Evolutionary conservation across 2,113 vertebrate genomes (phyloP).

Genomic region (Ramphastos sulfuratus): DNA sequence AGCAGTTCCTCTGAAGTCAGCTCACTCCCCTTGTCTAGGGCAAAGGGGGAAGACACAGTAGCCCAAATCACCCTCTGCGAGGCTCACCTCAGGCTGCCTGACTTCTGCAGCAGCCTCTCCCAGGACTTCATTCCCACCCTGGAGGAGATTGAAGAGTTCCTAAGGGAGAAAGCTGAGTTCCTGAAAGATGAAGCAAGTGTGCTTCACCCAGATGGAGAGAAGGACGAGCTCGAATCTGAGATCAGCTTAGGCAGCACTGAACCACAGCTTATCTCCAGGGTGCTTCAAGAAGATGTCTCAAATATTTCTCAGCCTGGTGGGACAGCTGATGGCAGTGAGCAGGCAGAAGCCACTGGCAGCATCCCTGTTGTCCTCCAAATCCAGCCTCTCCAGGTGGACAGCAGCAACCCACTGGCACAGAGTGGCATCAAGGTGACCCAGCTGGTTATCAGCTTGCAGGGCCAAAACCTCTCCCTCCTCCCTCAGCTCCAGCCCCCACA

Average conservation of each 20-base stretch:
- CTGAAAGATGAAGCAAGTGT: constrained; percentile 66
- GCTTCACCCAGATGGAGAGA: background rate
- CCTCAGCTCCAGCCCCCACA: constrained; percentile 44
- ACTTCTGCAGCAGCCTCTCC: constrained; percentile 74
- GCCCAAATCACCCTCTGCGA: background rate
- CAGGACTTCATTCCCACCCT: constrained; percentile 84
- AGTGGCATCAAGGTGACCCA: constrained; percentile 77
- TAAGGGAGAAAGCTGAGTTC: constrained; percentile 83
- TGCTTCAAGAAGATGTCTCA: background rate
- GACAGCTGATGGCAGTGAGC: background rate
- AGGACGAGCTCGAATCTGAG: background rate
- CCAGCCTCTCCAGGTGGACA: constrained; percentile 75
- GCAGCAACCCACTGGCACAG: background rate
- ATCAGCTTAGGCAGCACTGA: background rate
- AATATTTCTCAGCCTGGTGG: background rate
- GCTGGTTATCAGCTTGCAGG: constrained; percentile 80
- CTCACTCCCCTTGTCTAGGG: background rate
- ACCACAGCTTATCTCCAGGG: background rate
- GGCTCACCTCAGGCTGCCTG: constrained; percentile 72
- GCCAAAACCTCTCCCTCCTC: constrained; percentile 76
- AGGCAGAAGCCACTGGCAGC: background rate
- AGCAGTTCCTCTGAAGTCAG: background rate
- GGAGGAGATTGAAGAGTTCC: constrained; percentile 90
- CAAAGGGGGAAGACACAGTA: constrained; percentile 55
- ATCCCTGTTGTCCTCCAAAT: constrained; percentile 82